phyloP scores from a whole-genome alignment of 2,797 vertebrate species.

The Helostoma temminkii region DNA sequence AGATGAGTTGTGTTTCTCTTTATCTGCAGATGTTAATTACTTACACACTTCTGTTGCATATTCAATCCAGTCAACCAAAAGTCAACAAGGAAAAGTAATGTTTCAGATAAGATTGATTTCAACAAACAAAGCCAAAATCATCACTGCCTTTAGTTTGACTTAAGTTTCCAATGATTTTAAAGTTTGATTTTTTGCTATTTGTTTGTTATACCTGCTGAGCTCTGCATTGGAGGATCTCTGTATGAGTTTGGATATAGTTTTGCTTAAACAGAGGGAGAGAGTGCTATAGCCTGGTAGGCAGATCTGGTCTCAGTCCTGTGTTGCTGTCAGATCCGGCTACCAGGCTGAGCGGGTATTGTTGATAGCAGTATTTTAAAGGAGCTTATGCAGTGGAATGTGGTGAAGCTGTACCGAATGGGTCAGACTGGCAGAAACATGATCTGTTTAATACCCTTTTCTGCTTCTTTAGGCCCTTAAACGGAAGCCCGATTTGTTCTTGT shows the following conservation, averaged over 20 bases:
- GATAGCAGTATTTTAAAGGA: slow-evolving; percentile 69
- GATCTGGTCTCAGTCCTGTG: slow-evolving; percentile 71
- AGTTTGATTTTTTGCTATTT: slow-evolving; percentile 85
- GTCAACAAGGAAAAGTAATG: slow-evolving; percentile 76
- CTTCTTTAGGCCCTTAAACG: slow-evolving; percentile 97
- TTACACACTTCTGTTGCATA: slow-evolving; percentile 87
- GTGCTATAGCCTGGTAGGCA: slow-evolving; percentile 80
- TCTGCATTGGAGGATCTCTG: slow-evolving; percentile 83
- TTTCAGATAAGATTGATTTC: slow-evolving; percentile 64
- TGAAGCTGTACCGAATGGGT: slow-evolving; percentile 63
- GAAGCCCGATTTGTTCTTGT: slow-evolving; percentile 98
- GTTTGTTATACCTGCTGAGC: slow-evolving; percentile 85
- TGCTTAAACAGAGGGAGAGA: slow-evolving; percentile 66
- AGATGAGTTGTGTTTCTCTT: slow-evolving; percentile 89
- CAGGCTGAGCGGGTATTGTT: slow-evolving; percentile 75
- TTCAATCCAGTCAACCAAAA: slow-evolving; percentile 83
- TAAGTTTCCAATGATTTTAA: slow-evolving; percentile 85
- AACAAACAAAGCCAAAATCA: slow-evolving; percentile 71
- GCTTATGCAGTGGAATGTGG: slow-evolving; percentile 72
- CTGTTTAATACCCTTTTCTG: slow-evolving; percentile 84
- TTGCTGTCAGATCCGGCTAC: slow-evolving; percentile 75
- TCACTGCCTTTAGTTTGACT: slow-evolving; percentile 86
- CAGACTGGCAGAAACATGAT: slow-evolving; percentile 58
- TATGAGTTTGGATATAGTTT: slow-evolving; percentile 77
- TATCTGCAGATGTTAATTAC: slow-evolving; percentile 88